Evolutionary conservation across 2,113 vertebrate species (phyloP), one percentile per base, ranked within the genome.

Genomic region (Salvelinus namaycush): DNA sequence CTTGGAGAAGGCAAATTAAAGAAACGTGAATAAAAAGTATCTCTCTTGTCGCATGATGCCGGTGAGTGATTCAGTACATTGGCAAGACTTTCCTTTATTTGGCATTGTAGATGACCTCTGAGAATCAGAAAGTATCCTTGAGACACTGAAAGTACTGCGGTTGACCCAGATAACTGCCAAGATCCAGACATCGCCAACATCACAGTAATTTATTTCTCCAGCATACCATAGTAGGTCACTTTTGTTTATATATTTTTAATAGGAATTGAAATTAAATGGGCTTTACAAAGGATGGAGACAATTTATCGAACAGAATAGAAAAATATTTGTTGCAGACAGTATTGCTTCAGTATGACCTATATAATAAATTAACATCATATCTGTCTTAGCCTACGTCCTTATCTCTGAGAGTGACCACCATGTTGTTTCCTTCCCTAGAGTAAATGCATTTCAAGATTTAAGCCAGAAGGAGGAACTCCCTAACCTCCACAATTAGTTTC

Each of bases 401-500:
- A 22, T 62, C 59, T 22, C 3, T 62, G n/a, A 62, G n/a, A 62
- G 59, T 62, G 8, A 62, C 59, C n/a, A 24, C n/a, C 59, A 62
- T 62, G n/a, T 54, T 62, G n/a, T 54, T 54, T 54, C 51, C 51
- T 54, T 54, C 51, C 51, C 51, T 18, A 14, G 14, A 16, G 14
- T 81, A 76, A 74, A 51, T 77, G 73, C 69, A 24, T 62, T 51
- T 68, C 73, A 78, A 78, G 79, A 85, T 83, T 78, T 76, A 66
- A 88, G 89, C 75, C 83, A 83, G 68, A 5, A 54, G 79, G 80
- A 70, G 44, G 76, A 84, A 81, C 75, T 59, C 76, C 75, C 81
- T 0, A 79, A 90, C 86, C 85, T 86, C 75, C 62, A 73, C 85
- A 86, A 88, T 92, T 89, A 85, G 86, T 87, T 90, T 90, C 79